Base-by-base conservation (phyloP, 2,113 vertebrate species). In the Mastomys natalensis region DNA sequence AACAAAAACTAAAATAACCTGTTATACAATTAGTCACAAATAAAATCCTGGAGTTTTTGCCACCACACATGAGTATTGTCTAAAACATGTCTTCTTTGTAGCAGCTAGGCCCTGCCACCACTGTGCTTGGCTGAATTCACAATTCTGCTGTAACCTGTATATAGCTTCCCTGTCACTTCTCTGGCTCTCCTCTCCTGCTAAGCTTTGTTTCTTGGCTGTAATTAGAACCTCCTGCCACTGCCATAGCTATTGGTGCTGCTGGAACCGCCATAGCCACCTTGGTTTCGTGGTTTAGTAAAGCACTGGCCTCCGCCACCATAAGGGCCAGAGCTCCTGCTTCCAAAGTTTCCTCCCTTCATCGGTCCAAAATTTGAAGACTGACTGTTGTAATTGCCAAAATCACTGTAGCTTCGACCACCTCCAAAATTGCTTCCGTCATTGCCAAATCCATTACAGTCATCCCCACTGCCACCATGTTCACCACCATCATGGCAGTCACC, bases 101-200 rank as follows among this genome's bases (percentile, higher is more conserved):
- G 80, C 80, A 60, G n/a, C 37, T 60, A 40, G 80, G n/a, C 55
- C 55, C 55, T 82, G n/a, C 12, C 55, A 60, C 22, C 80, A 40
- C 80, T 82, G 80, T 29, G 53, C 55, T 81, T 81, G 53, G 53
- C 80, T 82, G 22, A 74, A n/a, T 98, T 98, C 99, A 99, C 99
- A 99, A 99, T 96, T 96, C 98, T 99, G 99, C 98, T 98, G 99
- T 99, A 99, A 99, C 99, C 99, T 99, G 99, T 99, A n/a, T n/a
- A n/a, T n/a, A 98, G 99, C 99, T 99, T 99, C 99, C 99, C 99
- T 99, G 99, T 99, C 99, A 99, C 97, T 98, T 99, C 98, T 98
- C 98, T 99, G 98, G 98, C 99, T 99, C 99, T 99, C 99, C 99
- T 99, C 99, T 99, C 99, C 99, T 98, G 98, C 98, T 99, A 99